Percentiles rank a stretch among this genome's conserved stretches.
Evolutionary conservation across 2,113 vertebrate species (phyloP).

Genomic region (Epinephelus lanceolatus): DNA sequence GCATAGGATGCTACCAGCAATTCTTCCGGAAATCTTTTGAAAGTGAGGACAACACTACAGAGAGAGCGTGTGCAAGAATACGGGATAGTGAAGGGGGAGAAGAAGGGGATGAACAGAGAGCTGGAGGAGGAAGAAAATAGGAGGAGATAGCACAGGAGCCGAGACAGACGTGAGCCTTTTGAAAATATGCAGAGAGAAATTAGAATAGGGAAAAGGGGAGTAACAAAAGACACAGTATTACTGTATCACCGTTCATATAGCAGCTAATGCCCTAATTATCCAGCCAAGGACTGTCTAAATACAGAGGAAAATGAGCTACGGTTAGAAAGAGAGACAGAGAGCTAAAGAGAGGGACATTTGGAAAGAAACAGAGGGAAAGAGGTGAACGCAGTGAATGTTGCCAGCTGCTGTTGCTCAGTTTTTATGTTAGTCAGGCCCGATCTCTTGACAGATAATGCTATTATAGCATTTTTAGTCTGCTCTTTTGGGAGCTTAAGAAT

Average conservation of each 20-base stretch:
- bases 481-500: conserved; percentile 53
- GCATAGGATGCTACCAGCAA: conserved; percentile 6
- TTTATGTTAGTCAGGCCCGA: conserved; percentile 58
- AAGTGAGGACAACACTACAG: conserved; percentile 37
- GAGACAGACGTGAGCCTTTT: conserved; percentile 46
- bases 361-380: conserved; percentile 23
- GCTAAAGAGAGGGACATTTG: conserved; percentile 32
- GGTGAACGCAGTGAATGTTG: conserved; percentile 37
- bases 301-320: conserved; percentile 26
- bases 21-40: conserved; percentile 34
- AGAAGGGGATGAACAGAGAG: conserved; percentile 18
- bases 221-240: conserved; percentile 62
- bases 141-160: conserved; percentile 32
- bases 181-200: conserved; percentile 64
- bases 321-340: conserved; percentile 24
- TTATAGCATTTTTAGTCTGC: conserved; percentile 57
- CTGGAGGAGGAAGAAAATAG: conserved; percentile 42
- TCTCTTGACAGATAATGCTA: conserved; percentile 68
- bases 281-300: conserved; percentile 58
- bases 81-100: background rate
- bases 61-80: conserved; percentile 38
- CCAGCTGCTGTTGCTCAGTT: conserved; percentile 57
- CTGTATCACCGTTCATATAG: conserved; percentile 52
- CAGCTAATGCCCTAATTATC: conserved; percentile 70
- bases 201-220: conserved; percentile 51